These are phyloP conservation scores for Schlechtendalia chinensis DNA, from an alignment of 1,140 invertebrate genomes.

Conservation along the genomic window DNA sequence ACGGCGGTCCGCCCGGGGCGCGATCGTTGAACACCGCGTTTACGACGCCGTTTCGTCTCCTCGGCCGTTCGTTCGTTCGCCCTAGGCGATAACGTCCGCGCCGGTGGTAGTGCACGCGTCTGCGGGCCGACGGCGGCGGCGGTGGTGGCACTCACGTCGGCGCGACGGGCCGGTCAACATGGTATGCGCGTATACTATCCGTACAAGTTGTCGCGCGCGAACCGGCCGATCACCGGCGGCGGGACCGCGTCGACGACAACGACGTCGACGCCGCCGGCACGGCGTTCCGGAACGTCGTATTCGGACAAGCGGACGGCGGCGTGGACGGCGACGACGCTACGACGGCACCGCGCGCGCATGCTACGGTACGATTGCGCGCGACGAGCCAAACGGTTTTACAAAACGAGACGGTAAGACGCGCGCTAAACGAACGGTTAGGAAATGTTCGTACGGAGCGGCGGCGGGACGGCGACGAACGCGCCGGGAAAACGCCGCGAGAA, in stretches of 20 bases:
- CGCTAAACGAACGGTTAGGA: background rate
- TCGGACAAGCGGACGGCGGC: background rate
- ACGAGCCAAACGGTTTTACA: background rate
- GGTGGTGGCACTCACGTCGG: background rate
- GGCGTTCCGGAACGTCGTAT: background rate
- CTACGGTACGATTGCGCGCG: background rate
- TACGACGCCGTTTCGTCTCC: too few species aligned
- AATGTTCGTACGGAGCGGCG: too few species aligned
- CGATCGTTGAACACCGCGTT: too few species aligned
- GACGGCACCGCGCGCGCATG: slow-evolving; percentile 14
- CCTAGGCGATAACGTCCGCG: background rate
- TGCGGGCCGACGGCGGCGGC: background rate
- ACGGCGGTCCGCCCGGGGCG: background rate
- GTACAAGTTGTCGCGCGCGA: background rate
- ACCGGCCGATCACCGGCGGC: slow-evolving; percentile 15
- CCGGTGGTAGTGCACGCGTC: too few species aligned
- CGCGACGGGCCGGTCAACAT: background rate
- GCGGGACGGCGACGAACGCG: too few species aligned
- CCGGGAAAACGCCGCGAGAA: background rate
- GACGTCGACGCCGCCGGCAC: background rate
- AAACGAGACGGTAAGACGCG: slow-evolving; percentile 2
- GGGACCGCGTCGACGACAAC: slow-evolving; percentile 14
- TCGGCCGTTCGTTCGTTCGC: background rate
- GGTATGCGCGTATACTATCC: too few species aligned
- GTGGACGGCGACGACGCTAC: background rate